These are phyloP conservation scores for Blastobasis lacticolella DNA, from an alignment of 2,888 invertebrate species.

Conservation along the genomic window DNA sequence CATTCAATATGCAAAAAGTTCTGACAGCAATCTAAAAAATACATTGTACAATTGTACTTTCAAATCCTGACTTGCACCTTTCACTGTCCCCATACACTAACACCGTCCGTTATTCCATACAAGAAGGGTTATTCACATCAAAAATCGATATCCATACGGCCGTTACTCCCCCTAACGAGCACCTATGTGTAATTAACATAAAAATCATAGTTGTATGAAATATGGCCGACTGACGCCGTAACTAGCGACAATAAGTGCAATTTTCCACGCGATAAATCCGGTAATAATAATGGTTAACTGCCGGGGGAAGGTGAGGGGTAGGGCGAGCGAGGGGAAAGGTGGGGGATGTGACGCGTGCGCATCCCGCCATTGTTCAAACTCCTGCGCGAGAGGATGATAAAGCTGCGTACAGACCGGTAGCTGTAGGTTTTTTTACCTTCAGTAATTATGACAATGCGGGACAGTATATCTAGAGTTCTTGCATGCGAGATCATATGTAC, in stretches of 20 bases:
- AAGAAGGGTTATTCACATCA: background rate
- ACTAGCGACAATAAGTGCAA: conserved; percentile 63
- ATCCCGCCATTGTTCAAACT: conserved; percentile 48
- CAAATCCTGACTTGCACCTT: no score
- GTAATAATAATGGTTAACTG: conserved; percentile 66
- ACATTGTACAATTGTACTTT: no score
- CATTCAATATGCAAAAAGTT: no score
- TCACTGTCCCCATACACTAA: no score
- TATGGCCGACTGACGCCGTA: conserved; percentile 48
- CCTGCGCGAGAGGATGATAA: conserved; percentile 2
- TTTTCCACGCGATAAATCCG: conserved; percentile 72
- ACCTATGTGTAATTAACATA: conserved; percentile 58
- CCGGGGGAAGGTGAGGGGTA: background rate
- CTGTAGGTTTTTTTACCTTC: no score
- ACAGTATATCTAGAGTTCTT: no score
- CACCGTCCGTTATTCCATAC: background rate
- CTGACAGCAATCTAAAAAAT: no score
- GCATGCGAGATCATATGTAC: no score
- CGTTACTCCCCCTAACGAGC: conserved; percentile 39
- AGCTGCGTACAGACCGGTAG: background rate
- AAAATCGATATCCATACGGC: conserved; percentile 12
- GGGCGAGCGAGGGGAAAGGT: background rate
- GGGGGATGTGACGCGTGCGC: conserved; percentile 37
- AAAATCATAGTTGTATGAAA: conserved; percentile 68
- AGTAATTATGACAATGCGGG: no score